Evolutionary conservation across 1,140 invertebrate genomes (phyloP).

Genomic region (Zeugodacus cucurbitae): DNA sequence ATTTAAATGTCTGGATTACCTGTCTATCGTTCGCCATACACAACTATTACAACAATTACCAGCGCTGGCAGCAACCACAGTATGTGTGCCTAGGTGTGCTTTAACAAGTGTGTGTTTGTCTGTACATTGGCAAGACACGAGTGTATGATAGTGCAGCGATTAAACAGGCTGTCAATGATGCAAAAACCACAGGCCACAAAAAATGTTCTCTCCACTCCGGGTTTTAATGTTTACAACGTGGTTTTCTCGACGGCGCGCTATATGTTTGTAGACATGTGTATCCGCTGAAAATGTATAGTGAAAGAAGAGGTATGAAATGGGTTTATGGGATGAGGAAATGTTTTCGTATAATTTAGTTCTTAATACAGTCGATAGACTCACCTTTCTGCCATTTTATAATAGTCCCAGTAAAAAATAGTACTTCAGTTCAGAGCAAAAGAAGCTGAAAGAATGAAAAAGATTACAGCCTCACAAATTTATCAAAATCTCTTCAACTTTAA

Average conservation of each 20-base stretch:
- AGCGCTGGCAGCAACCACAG: not conserved
- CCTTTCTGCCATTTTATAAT: too few species aligned
- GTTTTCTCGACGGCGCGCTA: not conserved
- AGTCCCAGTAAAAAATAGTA: too few species aligned
- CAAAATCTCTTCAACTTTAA: too few species aligned
- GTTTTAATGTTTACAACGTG: conserved; percentile 22
- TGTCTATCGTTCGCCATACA: conserved; percentile 15
- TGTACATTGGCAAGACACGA: not conserved
- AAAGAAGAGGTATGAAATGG: not conserved
- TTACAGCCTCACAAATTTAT: too few species aligned
- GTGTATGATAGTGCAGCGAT: conserved; percentile 15
- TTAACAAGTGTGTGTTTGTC: too few species aligned
- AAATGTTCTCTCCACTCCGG: conserved; percentile 13
- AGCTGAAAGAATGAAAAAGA: too few species aligned
- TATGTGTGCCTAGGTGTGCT: too few species aligned
- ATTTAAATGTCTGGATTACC: conserved; percentile 33
- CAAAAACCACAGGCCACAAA: conserved; percentile 16
- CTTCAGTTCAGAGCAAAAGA: too few species aligned
- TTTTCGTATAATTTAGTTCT: too few species aligned
- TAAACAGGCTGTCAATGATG: conserved; percentile 29
- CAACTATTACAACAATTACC: conserved; percentile 33
- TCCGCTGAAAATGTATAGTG: not conserved
- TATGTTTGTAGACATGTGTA: not conserved
- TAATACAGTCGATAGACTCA: too few species aligned
- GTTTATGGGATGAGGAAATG: not conserved